A percentile compares a stretch with the other conserved stretches of the same genome.
phyloP scores from a whole-genome alignment of 2,113 vertebrate species.

The Astatoreochromis straeleni region DNA sequence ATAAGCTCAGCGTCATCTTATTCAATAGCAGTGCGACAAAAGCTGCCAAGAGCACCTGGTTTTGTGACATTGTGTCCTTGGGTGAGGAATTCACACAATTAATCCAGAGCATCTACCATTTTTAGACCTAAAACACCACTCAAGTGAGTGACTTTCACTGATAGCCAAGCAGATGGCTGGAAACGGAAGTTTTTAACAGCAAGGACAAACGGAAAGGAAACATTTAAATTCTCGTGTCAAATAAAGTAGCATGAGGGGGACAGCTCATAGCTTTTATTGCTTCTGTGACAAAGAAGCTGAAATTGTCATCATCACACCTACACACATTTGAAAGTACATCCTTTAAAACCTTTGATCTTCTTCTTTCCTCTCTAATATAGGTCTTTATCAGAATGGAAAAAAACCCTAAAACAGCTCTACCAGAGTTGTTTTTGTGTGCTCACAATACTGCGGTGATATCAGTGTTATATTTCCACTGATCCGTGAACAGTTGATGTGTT shows the following conservation, averaged over 20 bases:
- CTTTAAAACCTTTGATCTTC: neutral
- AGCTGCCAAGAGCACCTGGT: slow-evolving; percentile 46
- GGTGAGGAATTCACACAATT: slow-evolving; percentile 19
- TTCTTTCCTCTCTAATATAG: neutral
- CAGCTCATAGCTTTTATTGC: neutral
- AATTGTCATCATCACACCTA: neutral
- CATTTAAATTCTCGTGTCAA: neutral
- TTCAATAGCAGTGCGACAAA: neutral
- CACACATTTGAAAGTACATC: neutral
- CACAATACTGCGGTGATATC: neutral
- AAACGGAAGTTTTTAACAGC: neutral
- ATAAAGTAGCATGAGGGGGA: neutral
- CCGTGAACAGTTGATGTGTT: neutral
- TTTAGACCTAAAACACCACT: slow-evolving; percentile 6
- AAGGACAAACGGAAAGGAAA: neutral
- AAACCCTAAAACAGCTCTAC: neutral
- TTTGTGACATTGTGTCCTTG: slow-evolving; percentile 35
- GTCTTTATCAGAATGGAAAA: neutral
- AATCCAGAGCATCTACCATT: neutral
- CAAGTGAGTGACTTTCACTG: neutral
- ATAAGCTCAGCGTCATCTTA: neutral
- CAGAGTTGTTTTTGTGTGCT: neutral
- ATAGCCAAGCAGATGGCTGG: slow-evolving; percentile 11
- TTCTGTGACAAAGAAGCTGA: neutral
- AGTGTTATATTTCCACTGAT: neutral